A percentile compares a stretch with the other conserved stretches of the same genome.
Conservation (phyloP, 2,113 vertebrate genomes). For the Peromyscus maniculatus region DNA sequence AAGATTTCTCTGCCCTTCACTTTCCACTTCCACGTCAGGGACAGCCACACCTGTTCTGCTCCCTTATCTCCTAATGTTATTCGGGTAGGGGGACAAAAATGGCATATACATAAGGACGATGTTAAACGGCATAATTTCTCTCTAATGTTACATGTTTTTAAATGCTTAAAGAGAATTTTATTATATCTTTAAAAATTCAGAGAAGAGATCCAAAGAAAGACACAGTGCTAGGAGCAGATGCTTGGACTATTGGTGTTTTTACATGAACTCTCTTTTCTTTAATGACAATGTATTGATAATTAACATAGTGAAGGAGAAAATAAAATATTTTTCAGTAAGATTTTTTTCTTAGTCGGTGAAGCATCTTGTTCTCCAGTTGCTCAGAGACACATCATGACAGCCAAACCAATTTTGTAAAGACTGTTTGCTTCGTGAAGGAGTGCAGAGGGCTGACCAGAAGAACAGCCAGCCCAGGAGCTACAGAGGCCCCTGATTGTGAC, state of each 20-base stretch:
- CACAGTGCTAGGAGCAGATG: background rate
- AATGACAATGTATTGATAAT: background rate
- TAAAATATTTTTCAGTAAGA: background rate
- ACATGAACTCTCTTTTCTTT: background rate
- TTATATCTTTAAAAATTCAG: background rate
- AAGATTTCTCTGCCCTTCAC: background rate
- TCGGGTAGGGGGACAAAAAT: background rate
- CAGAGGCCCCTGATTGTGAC: background rate
- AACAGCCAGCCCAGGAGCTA: background rate
- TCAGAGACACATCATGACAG: background rate
- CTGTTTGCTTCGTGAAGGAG: no score
- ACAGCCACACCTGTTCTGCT: background rate
- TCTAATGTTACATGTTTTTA: background rate
- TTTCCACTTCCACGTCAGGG: background rate
- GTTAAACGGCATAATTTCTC: background rate
- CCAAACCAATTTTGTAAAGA: background rate
- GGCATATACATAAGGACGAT: background rate
- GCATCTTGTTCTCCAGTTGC: background rate
- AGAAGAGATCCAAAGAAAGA: background rate
- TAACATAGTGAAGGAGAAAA: background rate
- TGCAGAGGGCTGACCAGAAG: background rate
- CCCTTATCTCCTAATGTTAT: background rate
- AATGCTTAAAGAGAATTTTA: background rate
- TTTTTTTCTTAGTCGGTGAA: constrained; percentile 1
- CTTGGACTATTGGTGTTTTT: background rate